phyloP scores from a whole-genome alignment of 1,140 invertebrate genomes.

The Sinonovacula constricta region DNA sequence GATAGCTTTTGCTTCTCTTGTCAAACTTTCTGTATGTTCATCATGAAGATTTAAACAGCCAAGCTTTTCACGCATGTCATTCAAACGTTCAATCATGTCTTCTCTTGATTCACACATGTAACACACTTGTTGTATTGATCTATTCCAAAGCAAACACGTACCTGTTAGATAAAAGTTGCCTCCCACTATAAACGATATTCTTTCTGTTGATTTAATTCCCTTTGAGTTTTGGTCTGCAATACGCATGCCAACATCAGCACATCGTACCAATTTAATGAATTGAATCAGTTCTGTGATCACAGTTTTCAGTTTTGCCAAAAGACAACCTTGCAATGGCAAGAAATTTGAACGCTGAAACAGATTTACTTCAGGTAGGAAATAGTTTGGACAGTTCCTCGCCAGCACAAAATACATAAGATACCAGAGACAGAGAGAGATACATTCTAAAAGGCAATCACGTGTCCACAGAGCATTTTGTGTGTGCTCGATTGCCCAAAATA shows the following conservation, averaged over 20 bases:
- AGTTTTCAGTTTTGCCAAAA: not conserved
- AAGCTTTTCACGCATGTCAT: no score
- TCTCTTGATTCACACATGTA: no score
- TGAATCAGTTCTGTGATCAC: not conserved
- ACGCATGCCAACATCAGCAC: not conserved
- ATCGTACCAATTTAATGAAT: not conserved
- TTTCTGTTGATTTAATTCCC: not conserved
- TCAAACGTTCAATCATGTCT: no score
- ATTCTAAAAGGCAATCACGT: slow-evolving; percentile 6
- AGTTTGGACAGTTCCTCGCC: slow-evolving; percentile 13
- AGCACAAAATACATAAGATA: not conserved
- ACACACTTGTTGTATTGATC: no score
- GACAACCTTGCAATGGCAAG: no score
- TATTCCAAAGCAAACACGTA: not conserved
- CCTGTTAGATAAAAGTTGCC: not conserved
- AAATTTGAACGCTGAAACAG: slow-evolving; percentile 15
- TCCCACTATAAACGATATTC: not conserved
- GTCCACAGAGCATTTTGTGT: not conserved
- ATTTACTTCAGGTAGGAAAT: slow-evolving; percentile 16
- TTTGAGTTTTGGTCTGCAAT: not conserved
- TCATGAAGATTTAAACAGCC: no score
- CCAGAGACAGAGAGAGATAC: slow-evolving; percentile 11
- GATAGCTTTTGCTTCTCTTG: no score
- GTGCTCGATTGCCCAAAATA: slow-evolving; percentile 25
- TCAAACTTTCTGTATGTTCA: no score